Evolutionary conservation across 1,140 invertebrate genomes (phyloP).

Genomic region (Drosophila arizonae): DNA sequence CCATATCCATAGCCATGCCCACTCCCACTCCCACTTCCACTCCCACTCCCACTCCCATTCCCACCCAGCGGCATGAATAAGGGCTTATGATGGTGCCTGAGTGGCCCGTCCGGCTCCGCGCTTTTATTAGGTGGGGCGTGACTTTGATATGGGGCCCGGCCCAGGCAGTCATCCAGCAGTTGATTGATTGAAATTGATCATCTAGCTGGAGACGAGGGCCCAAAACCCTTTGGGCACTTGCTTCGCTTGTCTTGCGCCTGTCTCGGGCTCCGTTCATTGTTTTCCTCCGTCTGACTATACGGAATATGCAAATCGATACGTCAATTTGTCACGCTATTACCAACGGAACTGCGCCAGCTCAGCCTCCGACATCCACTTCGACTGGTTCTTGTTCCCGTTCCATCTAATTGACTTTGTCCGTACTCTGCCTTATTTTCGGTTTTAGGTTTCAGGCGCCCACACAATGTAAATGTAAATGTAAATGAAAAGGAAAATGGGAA

Average conservation of each 20-base stretch:
- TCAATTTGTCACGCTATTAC: slow-evolving; percentile 56
- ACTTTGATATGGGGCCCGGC: slow-evolving; percentile 55
- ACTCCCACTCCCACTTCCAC: neutral
- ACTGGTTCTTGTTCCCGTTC: slow-evolving; percentile 9
- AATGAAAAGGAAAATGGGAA: neutral
- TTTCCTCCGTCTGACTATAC: slow-evolving; percentile 23
- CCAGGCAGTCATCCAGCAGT: slow-evolving; percentile 31
- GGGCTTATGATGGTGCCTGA: slow-evolving; percentile 56
- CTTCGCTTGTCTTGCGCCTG: slow-evolving; percentile 11
- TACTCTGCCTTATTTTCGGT: slow-evolving; percentile 48
- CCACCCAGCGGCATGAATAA: slow-evolving; percentile 23
- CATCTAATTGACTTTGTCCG: slow-evolving; percentile 48
- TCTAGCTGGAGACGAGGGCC: slow-evolving; percentile 11
- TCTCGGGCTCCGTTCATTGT: neutral
- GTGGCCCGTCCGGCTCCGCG: slow-evolving; percentile 35
- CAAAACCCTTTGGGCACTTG: slow-evolving; percentile 46
- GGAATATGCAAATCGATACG: slow-evolving; percentile 65
- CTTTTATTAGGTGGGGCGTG: neutral
- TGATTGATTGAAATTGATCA: slow-evolving; percentile 81
- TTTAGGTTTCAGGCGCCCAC: slow-evolving; percentile 61
- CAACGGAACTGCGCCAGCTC: slow-evolving; percentile 7
- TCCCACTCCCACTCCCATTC: neutral
- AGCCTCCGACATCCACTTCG: neutral
- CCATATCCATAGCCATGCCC: neutral
- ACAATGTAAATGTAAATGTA: neutral